Evolutionary conservation across 1,140 invertebrate genomes (phyloP), one percentile per base, ranked within the genome.

Genomic region (Diachasma alloeum): DNA sequence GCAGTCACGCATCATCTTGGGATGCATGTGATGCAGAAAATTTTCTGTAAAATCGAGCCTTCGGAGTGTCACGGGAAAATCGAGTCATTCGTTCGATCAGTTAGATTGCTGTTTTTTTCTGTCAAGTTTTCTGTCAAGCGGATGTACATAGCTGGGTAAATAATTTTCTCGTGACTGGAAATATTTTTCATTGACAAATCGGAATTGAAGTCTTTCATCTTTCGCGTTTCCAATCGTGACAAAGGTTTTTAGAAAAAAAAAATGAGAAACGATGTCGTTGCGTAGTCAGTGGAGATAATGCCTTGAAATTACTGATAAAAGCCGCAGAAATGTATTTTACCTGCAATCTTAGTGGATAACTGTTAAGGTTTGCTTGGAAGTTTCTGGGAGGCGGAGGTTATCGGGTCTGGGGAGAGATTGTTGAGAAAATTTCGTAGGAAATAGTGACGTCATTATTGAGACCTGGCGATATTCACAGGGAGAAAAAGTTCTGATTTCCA

Each of bases 271-370:
- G 19, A 26, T 63, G 67, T 42, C 36, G 67, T 69, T 39, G 31
- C 63, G 63, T 31, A 67, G 63, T 26, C 63, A 31, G 31, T 31
- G 31, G 36, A 72, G 69, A 72, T 72, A 72, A 72, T 72, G 42
- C 17, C 8, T 46, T 48, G 36, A 24, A 31, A 46, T 72, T 46
- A 31, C 44, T 72, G 69, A 72, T 72, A 72, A 72, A 72, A 72
- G 44, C 69, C 44, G 22, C 39, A 48, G 59, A 72, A 48, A 48
- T 72, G 11, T 15, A 72, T 46, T 42, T 72, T 26, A 13, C 22
- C 44, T 22, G 13, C 13, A 72, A 72, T 72, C 24, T 24, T 37
- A 70, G 39, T 13, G 10, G n/a, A 39, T 26, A 67, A 59, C 56
- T 22, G 63, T 67, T n/a, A 37, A 22, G 24, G 37, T 67, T 31